Conservation (phyloP, 2,797 vertebrate species). For the Schizopygopsis pylzovi region DNA sequence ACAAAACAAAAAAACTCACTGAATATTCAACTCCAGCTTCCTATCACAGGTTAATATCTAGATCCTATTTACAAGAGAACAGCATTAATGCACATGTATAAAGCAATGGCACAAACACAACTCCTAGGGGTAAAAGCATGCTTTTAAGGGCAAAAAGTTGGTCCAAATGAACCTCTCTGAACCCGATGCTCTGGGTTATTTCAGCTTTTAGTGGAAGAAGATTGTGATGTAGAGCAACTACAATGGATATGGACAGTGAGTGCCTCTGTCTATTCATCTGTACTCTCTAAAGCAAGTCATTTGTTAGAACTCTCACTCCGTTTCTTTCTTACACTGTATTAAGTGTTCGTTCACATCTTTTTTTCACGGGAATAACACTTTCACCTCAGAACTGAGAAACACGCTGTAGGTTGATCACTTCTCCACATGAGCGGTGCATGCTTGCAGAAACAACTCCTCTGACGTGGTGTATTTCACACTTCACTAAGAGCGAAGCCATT, state of each 20-base stretch:
- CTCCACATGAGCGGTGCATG: neutral
- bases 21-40: neutral
- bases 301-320: slow-evolving; percentile 4
- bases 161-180: slow-evolving; percentile 77
- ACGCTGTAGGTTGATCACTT: slow-evolving; percentile 12
- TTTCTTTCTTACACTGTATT: neutral
- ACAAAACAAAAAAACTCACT: neutral
- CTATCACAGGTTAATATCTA: neutral
- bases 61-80: slow-evolving; percentile 1
- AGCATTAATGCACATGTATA: slow-evolving; percentile 41
- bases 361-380: slow-evolving; percentile 14
- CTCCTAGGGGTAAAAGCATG: slow-evolving; percentile 73
- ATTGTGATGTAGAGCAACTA: slow-evolving; percentile 68
- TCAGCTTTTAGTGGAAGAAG: slow-evolving; percentile 69
- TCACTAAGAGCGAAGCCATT: slow-evolving; percentile 4
- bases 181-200: slow-evolving; percentile 73
- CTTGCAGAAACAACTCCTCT: slow-evolving; percentile 8
- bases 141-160: slow-evolving; percentile 74
- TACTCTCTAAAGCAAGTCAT: slow-evolving; percentile 20
- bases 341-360: neutral
- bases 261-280: slow-evolving; percentile 24
- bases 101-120: slow-evolving; percentile 22
- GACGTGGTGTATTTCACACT: neutral
- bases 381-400: slow-evolving; percentile 39
- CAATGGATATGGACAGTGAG: slow-evolving; percentile 55